Percentiles rank a stretch among this genome's conserved stretches.
These are phyloP conservation scores for Apoderus coryli DNA, from an alignment of 2,888 invertebrate genomes.

Conservation along the genomic window DNA sequence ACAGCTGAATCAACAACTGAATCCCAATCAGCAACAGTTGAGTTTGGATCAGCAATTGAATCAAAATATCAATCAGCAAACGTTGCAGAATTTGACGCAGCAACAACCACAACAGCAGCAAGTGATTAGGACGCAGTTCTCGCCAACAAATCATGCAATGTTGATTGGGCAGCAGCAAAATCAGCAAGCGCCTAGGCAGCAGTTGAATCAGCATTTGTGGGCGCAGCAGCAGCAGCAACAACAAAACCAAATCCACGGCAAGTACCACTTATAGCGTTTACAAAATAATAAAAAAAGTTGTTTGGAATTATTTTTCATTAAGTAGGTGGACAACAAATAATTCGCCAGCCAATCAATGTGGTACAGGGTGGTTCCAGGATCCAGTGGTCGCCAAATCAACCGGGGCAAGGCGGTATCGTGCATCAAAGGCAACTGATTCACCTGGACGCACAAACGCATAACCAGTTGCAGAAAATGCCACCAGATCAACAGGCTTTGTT, in stretches of 20 bases:
- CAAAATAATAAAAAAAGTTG: constrained; percentile 3
- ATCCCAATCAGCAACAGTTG: constrained; percentile 10
- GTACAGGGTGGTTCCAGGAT: constrained; percentile 30
- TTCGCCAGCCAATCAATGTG: constrained; percentile 35
- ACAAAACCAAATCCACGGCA: constrained; percentile 14
- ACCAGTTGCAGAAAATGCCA: constrained; percentile 67
- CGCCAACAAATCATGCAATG: constrained; percentile 14
- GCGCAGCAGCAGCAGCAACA: constrained; percentile 24
- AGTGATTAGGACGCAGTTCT: constrained; percentile 14
- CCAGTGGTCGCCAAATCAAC: constrained; percentile 26
- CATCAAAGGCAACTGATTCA: constrained; percentile 59
- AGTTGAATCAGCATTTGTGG: constrained; percentile 21
- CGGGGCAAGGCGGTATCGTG: constrained; percentile 22
- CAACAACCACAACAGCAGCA: constrained; percentile 38
- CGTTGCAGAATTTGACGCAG: constrained; percentile 15
- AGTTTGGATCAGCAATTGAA: constrained; percentile 16
- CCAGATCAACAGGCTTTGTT: constrained; percentile 68
- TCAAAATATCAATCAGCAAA: constrained; percentile 16
- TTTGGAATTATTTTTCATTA: background rate
- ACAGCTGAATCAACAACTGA: constrained; percentile 17
- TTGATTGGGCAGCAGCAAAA: constrained; percentile 18
- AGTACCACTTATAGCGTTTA: background rate
- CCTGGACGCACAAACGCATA: constrained; percentile 69
- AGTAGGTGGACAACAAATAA: constrained; percentile 30
- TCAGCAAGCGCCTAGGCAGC: constrained; percentile 24